A percentile compares a stretch with the other conserved stretches of the same genome.
These are phyloP conservation scores for Manis javanica DNA, from an alignment of 2,797 vertebrate species.

Conservation along the genomic window DNA sequence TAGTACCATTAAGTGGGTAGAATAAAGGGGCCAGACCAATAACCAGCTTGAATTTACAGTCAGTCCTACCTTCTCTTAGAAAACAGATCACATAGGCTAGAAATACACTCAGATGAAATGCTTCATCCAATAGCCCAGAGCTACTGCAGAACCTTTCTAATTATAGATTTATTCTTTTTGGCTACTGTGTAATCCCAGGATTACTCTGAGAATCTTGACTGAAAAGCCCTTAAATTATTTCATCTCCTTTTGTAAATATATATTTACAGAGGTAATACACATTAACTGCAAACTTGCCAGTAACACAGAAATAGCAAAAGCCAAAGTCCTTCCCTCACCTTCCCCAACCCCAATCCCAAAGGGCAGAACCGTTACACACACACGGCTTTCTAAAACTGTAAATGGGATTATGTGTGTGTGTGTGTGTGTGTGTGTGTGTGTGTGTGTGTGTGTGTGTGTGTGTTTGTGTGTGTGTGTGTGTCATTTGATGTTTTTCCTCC, in stretches of 20 bases:
- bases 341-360: neutral
- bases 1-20: neutral
- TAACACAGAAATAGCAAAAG: neutral
- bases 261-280: conserved; percentile 2
- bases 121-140: neutral
- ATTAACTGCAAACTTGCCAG: conserved; percentile 2
- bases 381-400: neutral
- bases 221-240: conserved; percentile 54
- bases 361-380: neutral
- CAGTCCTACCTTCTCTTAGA: neutral
- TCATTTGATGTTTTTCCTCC: neutral
- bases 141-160: neutral
- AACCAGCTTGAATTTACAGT: neutral
- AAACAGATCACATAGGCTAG: neutral
- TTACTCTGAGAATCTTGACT: conserved; percentile 40
- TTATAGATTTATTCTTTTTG: conserved; percentile 28
- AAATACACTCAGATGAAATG: neutral
- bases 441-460: neutral
- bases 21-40: neutral
- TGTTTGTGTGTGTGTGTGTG: no score
- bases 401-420: neutral
- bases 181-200: conserved; percentile 33
- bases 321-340: neutral
- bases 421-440: neutral
- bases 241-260: conserved; percentile 52